Evolutionary conservation across 2,888 invertebrate genomes (phyloP), one percentile per base, ranked within the genome.

Genomic region (Polydrusus pterygomalis): DNA sequence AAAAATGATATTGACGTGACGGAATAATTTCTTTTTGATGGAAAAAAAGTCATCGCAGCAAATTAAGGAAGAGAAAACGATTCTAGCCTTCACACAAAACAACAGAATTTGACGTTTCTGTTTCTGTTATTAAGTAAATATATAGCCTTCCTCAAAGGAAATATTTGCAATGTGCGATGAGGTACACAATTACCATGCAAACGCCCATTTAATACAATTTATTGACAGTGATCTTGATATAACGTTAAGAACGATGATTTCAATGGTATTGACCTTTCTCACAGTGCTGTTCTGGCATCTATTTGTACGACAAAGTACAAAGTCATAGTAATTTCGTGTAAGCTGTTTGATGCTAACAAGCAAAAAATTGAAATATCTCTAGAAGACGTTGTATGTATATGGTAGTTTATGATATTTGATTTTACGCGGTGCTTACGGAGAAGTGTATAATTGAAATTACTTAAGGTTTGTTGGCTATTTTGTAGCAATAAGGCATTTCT

Each of bases 311-410:
- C 67, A 54, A 67, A 67, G 54, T 67, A 54, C 67, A 54, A 67
- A 67, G 54, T 67, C 64, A 64, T 64, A 64, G 25, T 49, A 38
- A 54, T 67, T 67, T 18, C 54, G 10, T 67, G 40, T 67, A 54
- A 38, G 54, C 54, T 40, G 54, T 60, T 64, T 64, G 64, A 71
- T 64, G 71, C 54, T 71, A 71, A 71, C 71, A 49, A 71, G 71
- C 71, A 64, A 71, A 60, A 70, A 70, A 70, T 54, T n/a, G 51
- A 51, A 51, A 71, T 71, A 43, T 17, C 56, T 71, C 0, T 8
- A 60, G 58, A 38, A 60, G 58, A 38, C 11, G 58, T 60, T 38
- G 17, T 60, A 56, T 56, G 34, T 56, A n/a, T 56, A 18, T 11
- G 58, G 58, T 60, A 60, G 58, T 60, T 38, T 60, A 60, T 60